Percentiles rank a stretch among this genome's conserved stretches.
Conservation (phyloP, 2,888 invertebrate species). For the Myathropa florea region DNA sequence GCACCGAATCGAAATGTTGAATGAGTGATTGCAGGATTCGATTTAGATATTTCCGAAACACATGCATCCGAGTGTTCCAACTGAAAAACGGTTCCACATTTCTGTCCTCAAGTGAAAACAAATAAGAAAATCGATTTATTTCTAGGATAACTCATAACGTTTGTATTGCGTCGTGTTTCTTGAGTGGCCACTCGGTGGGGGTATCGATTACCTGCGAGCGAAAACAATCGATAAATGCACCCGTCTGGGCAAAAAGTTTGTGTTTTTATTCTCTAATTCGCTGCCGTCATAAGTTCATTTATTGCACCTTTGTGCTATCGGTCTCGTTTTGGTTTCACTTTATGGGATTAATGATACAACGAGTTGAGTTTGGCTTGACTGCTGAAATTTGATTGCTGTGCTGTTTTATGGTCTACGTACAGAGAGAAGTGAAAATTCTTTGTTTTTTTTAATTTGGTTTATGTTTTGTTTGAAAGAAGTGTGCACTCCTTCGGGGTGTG, state of each 20-base stretch:
- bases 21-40: slow-evolving; percentile 43
- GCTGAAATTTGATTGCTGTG: background rate
- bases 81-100: no score
- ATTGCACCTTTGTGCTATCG: slow-evolving; percentile 54
- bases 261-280: slow-evolving; percentile 3
- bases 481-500: background rate
- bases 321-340: slow-evolving; percentile 49
- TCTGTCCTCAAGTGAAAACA: no score
- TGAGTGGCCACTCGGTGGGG: background rate
- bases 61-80: no score
- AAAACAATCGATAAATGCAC: slow-evolving; percentile 43
- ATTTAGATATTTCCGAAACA: slow-evolving; percentile 47
- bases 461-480: background rate
- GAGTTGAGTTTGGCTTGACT: slow-evolving; percentile 7
- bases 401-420: background rate
- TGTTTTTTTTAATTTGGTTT: background rate
- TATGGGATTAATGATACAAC: slow-evolving; percentile 59
- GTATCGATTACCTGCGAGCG: background rate
- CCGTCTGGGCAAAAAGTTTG: background rate
- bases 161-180: slow-evolving; percentile 18
- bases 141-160: slow-evolving; percentile 3
- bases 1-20: slow-evolving; percentile 25
- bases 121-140: slow-evolving; percentile 31
- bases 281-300: slow-evolving; percentile 22
- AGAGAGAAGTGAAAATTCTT: background rate